Conservation (phyloP, 1,140 invertebrate genomes). For the Pectinophora gossypiella region DNA sequence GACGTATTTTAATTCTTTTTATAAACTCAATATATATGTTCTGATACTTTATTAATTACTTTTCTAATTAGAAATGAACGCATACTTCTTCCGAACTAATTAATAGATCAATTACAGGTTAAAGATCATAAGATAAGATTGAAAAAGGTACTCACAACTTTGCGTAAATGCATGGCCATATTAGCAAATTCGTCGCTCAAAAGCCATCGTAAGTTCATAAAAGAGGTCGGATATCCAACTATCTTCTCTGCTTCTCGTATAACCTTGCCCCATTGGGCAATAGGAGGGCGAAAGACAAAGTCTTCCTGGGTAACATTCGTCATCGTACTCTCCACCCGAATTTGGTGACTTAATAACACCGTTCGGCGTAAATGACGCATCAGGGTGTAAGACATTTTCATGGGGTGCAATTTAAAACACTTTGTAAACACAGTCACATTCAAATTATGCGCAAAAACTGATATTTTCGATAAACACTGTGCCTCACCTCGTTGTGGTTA, state of each 20-base stretch:
- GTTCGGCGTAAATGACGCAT: constrained; percentile 4
- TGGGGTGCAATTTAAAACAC: not conserved
- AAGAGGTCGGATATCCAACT: constrained; percentile 95
- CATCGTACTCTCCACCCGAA: not conserved
- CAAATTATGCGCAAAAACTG: not conserved
- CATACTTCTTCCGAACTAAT: too few relatives aligned
- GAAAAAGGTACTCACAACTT: constrained; percentile 82
- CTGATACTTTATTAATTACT: too few relatives aligned
- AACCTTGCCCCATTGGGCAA: constrained; percentile 86
- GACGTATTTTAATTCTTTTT: too few relatives aligned
- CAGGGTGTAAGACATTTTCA: constrained; percentile 1
- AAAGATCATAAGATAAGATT: not conserved
- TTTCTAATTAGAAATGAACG: too few relatives aligned
- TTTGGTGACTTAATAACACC: not conserved
- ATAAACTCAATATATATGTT: too few relatives aligned
- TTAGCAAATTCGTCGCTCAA: constrained; percentile 95
- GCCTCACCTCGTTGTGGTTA: not conserved
- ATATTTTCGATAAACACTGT: constrained; percentile 2
- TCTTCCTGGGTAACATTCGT: not conserved
- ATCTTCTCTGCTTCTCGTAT: constrained; percentile 95
- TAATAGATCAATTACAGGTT: too few relatives aligned
- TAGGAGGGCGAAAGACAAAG: constrained; percentile 4
- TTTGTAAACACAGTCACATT: not conserved
- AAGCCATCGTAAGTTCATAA: constrained; percentile 91
- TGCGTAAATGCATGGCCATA: constrained; percentile 91